phyloP scores from a whole-genome alignment of 2,797 vertebrate species.

The Decapterus maruadsi region DNA sequence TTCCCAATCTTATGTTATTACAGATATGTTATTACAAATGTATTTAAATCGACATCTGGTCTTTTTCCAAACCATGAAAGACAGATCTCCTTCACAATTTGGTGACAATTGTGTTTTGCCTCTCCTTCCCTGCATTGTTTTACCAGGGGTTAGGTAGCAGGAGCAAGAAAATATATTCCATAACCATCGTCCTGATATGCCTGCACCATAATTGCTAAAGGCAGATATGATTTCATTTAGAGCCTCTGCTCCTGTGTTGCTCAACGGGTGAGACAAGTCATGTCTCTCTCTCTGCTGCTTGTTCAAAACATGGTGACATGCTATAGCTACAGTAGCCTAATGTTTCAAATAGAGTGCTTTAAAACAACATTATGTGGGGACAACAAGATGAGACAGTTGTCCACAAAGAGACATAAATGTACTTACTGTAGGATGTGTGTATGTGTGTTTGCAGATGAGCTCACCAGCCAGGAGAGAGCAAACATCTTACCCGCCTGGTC shows the following conservation, averaged over 20 bases:
- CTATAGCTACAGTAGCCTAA: conserved; percentile 41
- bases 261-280: conserved; percentile 33
- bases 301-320: conserved; percentile 26
- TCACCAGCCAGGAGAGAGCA: conserved; percentile 84
- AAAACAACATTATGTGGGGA: conserved; percentile 55
- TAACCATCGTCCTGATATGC: conserved; percentile 40
- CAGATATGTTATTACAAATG: not conserved
- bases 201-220: conserved; percentile 54
- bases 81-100: conserved; percentile 11
- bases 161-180: conserved; percentile 28
- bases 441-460: conserved; percentile 80
- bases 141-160: conserved; percentile 11
- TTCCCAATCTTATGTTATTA: too few species aligned
- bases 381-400: conserved; percentile 15
- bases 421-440: conserved; percentile 19
- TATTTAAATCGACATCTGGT: conserved; percentile 33
- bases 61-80: conserved; percentile 5
- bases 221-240: conserved; percentile 47
- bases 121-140: conserved; percentile 23
- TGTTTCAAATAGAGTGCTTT: conserved; percentile 68
- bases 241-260: conserved; percentile 16
- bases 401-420: conserved; percentile 11
- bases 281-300: conserved; percentile 8
- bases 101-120: conserved; percentile 40
- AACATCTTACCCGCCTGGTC: conserved; percentile 75